Evolutionary conservation across 2,888 invertebrate genomes (phyloP).

Genomic region (Biston stratarius): DNA sequence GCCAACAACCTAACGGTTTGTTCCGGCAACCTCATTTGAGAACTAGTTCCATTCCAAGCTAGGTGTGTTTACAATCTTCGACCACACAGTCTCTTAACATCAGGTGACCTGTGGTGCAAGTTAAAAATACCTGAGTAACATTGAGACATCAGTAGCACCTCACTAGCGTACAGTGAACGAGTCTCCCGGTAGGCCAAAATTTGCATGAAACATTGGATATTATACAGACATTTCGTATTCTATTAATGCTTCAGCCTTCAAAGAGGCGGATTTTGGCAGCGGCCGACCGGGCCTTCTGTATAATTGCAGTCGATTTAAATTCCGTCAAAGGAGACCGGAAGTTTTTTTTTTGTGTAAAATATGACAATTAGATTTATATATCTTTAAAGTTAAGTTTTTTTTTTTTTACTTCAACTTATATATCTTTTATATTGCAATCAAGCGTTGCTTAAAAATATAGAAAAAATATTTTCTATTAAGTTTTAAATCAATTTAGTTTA

Average conservation of each 20-base stretch:
- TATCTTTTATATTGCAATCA: no score
- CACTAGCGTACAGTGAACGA: constrained; percentile 36
- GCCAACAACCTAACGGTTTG: no score
- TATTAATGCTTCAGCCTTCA: constrained; percentile 56
- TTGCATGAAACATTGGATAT: constrained; percentile 60
- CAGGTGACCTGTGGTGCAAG: no score
- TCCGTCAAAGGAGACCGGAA: constrained; percentile 21
- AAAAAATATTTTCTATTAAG: background rate
- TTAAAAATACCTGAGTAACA: background rate
- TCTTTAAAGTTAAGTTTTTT: no score
- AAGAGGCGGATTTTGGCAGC: constrained; percentile 40
- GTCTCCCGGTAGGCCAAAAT: constrained; percentile 50
- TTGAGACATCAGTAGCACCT: constrained; percentile 9
- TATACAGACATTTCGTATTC: constrained; percentile 60
- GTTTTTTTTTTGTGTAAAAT: constrained; percentile 14
- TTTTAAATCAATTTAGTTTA: no score
- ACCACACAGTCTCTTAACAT: no score
- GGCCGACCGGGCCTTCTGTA: constrained; percentile 29
- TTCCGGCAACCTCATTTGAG: no score
- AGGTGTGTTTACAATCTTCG: no score
- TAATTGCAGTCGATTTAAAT: constrained; percentile 44
- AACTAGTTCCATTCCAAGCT: no score
- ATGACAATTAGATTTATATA: background rate
- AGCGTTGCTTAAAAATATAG: background rate
- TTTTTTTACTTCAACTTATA: no score